Percentiles rank a stretch among this genome's conserved stretches.
Evolutionary conservation across 1,140 invertebrate species (phyloP).

Genomic region (Globodera ellingtonae): DNA sequence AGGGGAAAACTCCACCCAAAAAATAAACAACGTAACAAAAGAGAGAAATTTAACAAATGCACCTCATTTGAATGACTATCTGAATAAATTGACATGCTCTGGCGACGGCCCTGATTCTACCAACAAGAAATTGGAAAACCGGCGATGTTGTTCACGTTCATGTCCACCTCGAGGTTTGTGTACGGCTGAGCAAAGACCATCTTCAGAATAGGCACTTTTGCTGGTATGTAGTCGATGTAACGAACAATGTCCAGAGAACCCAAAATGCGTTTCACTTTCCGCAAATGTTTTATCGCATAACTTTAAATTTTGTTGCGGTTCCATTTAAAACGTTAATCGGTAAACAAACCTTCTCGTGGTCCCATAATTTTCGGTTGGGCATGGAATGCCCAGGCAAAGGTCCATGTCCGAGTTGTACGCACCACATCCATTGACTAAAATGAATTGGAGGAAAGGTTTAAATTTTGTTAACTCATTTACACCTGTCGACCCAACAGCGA

Average conservation of each 20-base stretch:
- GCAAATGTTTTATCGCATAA: conserved; percentile 36
- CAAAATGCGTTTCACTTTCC: conserved; percentile 36
- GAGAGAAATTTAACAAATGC: too few relatives aligned
- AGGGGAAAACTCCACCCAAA: too few relatives aligned
- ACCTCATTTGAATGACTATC: too few relatives aligned
- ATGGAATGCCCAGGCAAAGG: conserved; percentile 38
- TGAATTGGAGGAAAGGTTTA: not conserved
- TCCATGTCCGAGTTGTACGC: conserved; percentile 57
- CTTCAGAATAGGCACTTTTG: conserved; percentile 50
- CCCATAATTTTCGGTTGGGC: conserved; percentile 1
- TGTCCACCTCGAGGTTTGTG: conserved; percentile 43
- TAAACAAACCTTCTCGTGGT: conserved; percentile 28
- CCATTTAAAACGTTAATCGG: conserved; percentile 11
- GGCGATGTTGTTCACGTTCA: conserved; percentile 52
- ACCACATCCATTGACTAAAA: conserved; percentile 51
- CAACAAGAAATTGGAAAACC: conserved; percentile 48
- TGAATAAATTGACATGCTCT: too few relatives aligned
- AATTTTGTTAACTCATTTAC: not conserved
- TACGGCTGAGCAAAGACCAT: conserved; percentile 40
- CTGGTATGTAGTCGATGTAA: conserved; percentile 36
- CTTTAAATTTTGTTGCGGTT: conserved; percentile 26
- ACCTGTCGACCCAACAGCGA: conserved; percentile 51
- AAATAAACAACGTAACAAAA: too few relatives aligned
- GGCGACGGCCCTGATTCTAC: not conserved
- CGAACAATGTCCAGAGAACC: conserved; percentile 23